A percentile compares a stretch with the other conserved stretches of the same genome.
These are phyloP conservation scores for Aphelenchoides fujianensis DNA, from an alignment of 1,140 invertebrate genomes.

Conservation along the genomic window DNA sequence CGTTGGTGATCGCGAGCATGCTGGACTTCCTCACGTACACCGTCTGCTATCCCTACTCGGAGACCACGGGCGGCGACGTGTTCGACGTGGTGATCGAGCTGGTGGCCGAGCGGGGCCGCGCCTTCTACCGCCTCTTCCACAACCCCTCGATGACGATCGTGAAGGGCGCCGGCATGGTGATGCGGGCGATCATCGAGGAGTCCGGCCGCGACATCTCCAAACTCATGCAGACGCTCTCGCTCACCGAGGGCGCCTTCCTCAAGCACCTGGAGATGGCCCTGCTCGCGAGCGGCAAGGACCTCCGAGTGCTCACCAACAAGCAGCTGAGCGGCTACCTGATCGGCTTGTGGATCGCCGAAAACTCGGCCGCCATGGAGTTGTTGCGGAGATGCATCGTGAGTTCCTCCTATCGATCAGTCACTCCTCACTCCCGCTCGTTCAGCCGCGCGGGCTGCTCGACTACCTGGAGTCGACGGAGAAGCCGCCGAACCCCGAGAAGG, in stretches of 20 bases:
- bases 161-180: conserved; percentile 91
- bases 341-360: conserved; percentile 91
- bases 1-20: conserved; percentile 77
- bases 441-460: conserved; percentile 77
- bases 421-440: conserved; percentile 36
- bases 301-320: conserved; percentile 68
- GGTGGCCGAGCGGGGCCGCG: conserved; percentile 83
- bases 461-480: conserved; percentile 83
- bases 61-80: conserved; percentile 94
- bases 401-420: conserved; percentile 25
- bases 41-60: conserved; percentile 94
- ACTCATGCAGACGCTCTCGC: conserved; percentile 88
- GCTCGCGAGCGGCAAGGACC: conserved; percentile 75
- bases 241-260: conserved; percentile 93
- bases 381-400: conserved; percentile 78
- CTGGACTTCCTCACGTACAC: conserved; percentile 98
- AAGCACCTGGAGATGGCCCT: conserved; percentile 86
- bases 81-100: conserved; percentile 91
- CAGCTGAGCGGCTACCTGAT: conserved; percentile 93
- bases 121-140: conserved; percentile 89
- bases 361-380: conserved; percentile 83
- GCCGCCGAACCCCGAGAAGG: conserved; percentile 75
- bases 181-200: conserved; percentile 94
- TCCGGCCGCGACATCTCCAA: conserved; percentile 82
- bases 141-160: conserved; percentile 95